Evolutionary conservation across 2,113 vertebrate genomes (phyloP).

Genomic region (Orcinus orca): DNA sequence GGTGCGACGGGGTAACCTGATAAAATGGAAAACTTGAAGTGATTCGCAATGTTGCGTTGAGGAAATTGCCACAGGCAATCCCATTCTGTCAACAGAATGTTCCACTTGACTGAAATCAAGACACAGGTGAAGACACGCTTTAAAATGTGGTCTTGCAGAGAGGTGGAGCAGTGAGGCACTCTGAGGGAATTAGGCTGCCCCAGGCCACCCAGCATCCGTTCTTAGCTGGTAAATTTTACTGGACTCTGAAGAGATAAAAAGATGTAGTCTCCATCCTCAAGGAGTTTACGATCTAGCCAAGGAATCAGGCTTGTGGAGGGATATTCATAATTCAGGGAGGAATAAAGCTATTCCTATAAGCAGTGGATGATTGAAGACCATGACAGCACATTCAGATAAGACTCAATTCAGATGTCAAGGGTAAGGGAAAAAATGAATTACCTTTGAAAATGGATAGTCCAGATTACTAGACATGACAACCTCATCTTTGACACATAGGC

Average conservation of each 20-base stretch:
- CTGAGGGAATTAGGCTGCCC: neutral
- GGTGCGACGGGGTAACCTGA: conserved; percentile 41
- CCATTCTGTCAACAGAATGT: conserved; percentile 78
- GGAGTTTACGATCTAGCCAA: neutral
- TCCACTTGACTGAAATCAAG: conserved; percentile 75
- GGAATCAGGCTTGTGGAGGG: neutral
- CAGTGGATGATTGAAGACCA: neutral
- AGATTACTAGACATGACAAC: neutral
- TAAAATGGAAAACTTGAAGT: conserved; percentile 82
- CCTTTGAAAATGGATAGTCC: neutral
- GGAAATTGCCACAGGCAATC: conserved; percentile 79
- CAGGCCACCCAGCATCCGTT: neutral
- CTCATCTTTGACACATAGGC: neutral
- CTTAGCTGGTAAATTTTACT: neutral
- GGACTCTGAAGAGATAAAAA: neutral
- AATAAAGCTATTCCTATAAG: neutral
- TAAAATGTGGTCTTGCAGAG: neutral
- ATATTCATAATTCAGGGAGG: neutral
- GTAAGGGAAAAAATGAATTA: neutral
- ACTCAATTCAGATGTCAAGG: neutral
- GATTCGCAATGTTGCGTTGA: conserved; percentile 71
- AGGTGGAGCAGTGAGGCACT: neutral
- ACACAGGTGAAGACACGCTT: conserved; percentile 66
- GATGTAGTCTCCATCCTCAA: neutral
- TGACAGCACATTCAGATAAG: neutral